Evolutionary conservation across 2,888 invertebrate species (phyloP), one percentile per base, ranked within the genome.

Genomic region (Dromius quadrimaculatus): DNA sequence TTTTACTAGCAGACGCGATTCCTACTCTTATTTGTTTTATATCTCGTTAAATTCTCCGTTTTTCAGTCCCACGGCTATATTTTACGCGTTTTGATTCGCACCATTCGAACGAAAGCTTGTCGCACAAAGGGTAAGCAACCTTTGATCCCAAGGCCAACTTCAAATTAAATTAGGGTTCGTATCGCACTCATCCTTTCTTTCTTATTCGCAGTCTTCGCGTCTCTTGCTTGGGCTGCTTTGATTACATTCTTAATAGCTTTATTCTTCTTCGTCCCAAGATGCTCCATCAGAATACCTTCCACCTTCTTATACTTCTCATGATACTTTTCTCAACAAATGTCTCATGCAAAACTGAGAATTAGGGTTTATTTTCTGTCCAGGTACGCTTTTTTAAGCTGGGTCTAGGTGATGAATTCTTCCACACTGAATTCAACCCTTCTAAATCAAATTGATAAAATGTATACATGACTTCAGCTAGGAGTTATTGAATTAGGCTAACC

Each of bases 41-140:
- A 54, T 54, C 50, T 54, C 28, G 50, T 54, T 54, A 54, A 54
- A 54, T 54, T 28, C 28, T 23, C 15, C 50, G 28, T 28, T 15
- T 23, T 17, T 28, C 20, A 45, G 20, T 45, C 20, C 19, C 45
- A 20, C 32, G 28, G 50, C 50, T 15, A 54, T 54, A 54, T 54
- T 54, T 54, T 54, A 54, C 50, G 50, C 32, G 50, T 54, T 54
- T 28, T 54, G 50, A 54, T 54, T 54, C 50, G 28, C 28, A 28
- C 28, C 17, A 54, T 28, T 32, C 8, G 32, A 54, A 54, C 50
- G 28, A 54, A 54, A 54, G 50, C 28, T 28, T 54, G 15, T 54
- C 50, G 32, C 50, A 8, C 50, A 15, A n/a, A n/a, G 15, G 50
- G 15, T 28, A 1, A 8, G 28, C 28, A 23, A 54, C 50, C 50